Base-by-base conservation (phyloP, 2,888 invertebrate genomes). In the Harpalus rubripes region DNA sequence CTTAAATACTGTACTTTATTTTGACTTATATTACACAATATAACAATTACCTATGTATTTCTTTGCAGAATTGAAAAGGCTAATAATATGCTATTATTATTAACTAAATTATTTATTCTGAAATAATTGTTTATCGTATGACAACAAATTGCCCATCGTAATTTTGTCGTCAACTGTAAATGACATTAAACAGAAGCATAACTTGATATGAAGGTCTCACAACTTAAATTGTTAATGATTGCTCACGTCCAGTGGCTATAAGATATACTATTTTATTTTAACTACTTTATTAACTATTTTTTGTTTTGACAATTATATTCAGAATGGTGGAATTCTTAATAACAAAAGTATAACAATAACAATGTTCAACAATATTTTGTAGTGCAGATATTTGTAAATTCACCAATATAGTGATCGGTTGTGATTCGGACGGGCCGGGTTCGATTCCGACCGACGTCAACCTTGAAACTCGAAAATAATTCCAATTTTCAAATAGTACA, bases 191-290 rank as follows among this genome's bases (percentile, higher is more conserved):
- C 61, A 80, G 80, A 15, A 61, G 15, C 61, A 80, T 63, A 80
- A 80, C 61, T 80, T 80, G 56, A 61, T 80, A 41, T 44, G 61
- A 80, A 80, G 80, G 80, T 58, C 80, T 80, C 7, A 12, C 56
- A 58, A 22, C 16, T 76, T 39, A 76, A 78, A 78, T 78, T 58
- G 16, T 58, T 76, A 78, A 78, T 32, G 78, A 58, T 56, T 78
- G 26, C 58, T n/a, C n/a, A n/a, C n/a, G n/a, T n/a, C 78, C 76
- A 39, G 26, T 56, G 26, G 56, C 32, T 56, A 26, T 16, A 58
- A 56, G 39, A 78, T 78, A 74, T 12, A 76, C 26, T 56, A 41
- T 15, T 78, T 78, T 80, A 61, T 16, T 12, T 80, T 80, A 59
- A 61, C 18, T 80, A 58, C 58, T 26, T 52, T 80, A 41, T 79